Conservation (phyloP, 2,113 vertebrate genomes). For the Microtus richardsoni region DNA sequence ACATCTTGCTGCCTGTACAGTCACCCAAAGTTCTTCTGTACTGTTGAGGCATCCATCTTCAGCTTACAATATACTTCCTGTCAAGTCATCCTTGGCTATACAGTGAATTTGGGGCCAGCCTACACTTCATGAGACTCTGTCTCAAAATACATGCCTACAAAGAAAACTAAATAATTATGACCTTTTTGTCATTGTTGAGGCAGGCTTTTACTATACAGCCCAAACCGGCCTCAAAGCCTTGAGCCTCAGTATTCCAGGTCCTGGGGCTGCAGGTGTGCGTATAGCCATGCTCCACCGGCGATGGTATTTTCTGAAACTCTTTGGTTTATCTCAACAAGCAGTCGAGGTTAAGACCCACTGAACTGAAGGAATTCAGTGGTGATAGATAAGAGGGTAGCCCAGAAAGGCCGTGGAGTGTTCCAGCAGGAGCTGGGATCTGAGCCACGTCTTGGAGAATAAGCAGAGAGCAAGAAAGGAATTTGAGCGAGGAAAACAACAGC, state of each 20-base stretch:
- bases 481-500: slow-evolving; percentile 2
- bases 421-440: slow-evolving; percentile 27
- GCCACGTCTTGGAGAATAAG: slow-evolving; percentile 32
- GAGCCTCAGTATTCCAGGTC: neutral
- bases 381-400: neutral
- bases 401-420: slow-evolving; percentile 51
- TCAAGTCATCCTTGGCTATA: neutral
- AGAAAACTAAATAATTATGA: neutral
- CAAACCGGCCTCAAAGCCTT: neutral
- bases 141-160: neutral
- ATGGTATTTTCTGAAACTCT: slow-evolving; percentile 14
- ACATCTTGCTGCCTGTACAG: too few species aligned
- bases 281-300: neutral
- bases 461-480: slow-evolving; percentile 45
- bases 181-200: neutral
- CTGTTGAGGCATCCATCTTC: too few species aligned
- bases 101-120: neutral
- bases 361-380: slow-evolving; percentile 64
- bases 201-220: neutral
- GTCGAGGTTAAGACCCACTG: slow-evolving; percentile 47
- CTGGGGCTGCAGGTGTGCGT: neutral
- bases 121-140: neutral
- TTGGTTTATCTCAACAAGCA: neutral
- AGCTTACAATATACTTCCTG: too few species aligned
- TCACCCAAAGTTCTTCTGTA: too few species aligned